phyloP scores from a whole-genome alignment of 2,888 invertebrate genomes.

The Sarcophaga variegata region DNA sequence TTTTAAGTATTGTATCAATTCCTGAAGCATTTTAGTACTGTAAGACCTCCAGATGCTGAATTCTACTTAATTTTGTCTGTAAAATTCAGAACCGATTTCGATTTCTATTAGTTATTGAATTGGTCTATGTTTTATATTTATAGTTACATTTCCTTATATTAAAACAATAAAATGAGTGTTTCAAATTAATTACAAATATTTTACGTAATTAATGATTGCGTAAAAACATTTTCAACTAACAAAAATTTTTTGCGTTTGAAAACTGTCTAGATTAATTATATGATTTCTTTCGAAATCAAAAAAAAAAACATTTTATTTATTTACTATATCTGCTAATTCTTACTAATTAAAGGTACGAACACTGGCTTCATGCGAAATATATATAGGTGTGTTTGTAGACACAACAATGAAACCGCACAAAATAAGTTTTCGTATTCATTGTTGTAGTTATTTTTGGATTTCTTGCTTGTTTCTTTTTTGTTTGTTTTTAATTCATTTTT shows the following conservation, averaged over 20 bases:
- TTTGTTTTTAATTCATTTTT: neutral
- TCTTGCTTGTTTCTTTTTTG: neutral
- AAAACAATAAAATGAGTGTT: no score
- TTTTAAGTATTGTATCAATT: no score
- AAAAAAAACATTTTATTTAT: neutral
- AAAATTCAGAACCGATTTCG: no score
- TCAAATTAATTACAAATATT: no score
- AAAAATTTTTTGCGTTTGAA: neutral
- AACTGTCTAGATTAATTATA: conserved; percentile 5
- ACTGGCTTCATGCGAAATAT: neutral
- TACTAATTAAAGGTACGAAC: conserved; percentile 14
- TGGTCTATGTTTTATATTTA: no score
- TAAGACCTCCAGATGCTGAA: no score
- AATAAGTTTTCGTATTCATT: conserved; percentile 26
- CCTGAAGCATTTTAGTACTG: no score
- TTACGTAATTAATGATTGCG: no score
- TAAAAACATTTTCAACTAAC: neutral
- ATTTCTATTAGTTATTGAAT: no score
- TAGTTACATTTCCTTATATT: no score
- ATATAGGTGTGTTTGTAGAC: conserved; percentile 1
- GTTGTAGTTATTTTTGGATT: neutral
- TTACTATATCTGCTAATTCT: conserved; percentile 25
- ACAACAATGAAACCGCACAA: neutral
- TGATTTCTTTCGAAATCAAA: neutral
- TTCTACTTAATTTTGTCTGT: no score